Conservation (phyloP, 2,888 invertebrate species). For the Drosophila nr. medialis region DNA sequence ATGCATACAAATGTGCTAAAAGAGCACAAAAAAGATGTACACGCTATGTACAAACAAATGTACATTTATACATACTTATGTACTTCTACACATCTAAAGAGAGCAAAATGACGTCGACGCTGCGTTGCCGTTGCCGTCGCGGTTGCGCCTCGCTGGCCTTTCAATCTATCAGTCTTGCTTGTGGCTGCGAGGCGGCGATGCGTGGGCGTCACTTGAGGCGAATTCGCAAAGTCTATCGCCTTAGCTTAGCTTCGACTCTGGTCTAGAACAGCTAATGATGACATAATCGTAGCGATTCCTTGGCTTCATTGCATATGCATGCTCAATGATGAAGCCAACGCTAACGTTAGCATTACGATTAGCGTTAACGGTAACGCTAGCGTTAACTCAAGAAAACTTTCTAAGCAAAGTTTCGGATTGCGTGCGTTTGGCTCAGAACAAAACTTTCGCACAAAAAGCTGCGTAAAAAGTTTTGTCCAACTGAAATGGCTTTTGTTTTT, state of each 20-base stretch:
- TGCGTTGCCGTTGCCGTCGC: constrained; percentile 47
- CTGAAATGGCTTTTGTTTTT: constrained; percentile 7
- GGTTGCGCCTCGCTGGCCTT: constrained; percentile 68
- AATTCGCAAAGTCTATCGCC: constrained; percentile 35
- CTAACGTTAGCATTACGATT: background rate
- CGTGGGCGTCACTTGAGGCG: constrained; percentile 64
- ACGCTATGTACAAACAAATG: background rate
- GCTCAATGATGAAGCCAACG: constrained; percentile 4
- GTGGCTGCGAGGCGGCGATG: constrained; percentile 38
- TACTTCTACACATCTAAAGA: constrained; percentile 7
- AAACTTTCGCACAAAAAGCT: constrained; percentile 37
- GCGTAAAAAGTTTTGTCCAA: constrained; percentile 18
- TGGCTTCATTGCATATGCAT: constrained; percentile 49
- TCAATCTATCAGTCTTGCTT: constrained; percentile 28
- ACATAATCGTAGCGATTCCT: constrained; percentile 63
- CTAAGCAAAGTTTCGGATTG: constrained; percentile 23
- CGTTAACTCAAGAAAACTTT: constrained; percentile 33
- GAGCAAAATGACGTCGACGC: constrained; percentile 45
- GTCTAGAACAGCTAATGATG: constrained; percentile 41
- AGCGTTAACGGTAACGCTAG: background rate
- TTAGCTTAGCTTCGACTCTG: constrained; percentile 42
- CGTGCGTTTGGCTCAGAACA: constrained; percentile 1
- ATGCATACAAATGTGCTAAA: constrained; percentile 20
- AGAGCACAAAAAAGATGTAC: constrained; percentile 16
- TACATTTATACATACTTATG: constrained; percentile 14